phyloP scores from a whole-genome alignment of 1,140 invertebrate species.

The Habropoda laboriosa region DNA sequence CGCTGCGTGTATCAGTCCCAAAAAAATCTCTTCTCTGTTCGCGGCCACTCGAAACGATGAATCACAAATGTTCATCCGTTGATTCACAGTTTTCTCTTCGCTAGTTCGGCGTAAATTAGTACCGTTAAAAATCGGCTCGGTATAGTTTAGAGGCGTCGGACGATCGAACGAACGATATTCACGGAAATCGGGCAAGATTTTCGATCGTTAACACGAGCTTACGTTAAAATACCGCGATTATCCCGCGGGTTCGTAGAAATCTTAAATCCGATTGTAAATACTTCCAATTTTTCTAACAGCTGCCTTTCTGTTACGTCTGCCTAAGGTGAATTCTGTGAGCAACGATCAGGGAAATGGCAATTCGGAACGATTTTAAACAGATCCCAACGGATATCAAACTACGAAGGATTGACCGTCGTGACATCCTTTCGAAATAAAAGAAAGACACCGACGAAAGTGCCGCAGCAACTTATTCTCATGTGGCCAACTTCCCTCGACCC shows the following conservation, averaged over 20 bases:
- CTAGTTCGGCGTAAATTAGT: conserved; percentile 17
- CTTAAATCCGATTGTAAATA: no score
- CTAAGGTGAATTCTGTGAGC: background rate
- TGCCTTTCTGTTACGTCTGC: no score
- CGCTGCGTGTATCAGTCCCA: background rate
- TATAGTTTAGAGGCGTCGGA: background rate
- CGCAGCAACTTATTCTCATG: conserved; percentile 22
- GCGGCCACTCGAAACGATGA: no score
- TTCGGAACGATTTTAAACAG: background rate
- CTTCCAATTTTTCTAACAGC: no score
- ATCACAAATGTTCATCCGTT: background rate
- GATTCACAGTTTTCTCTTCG: background rate
- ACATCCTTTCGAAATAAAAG: conserved; percentile 17
- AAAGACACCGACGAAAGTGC: background rate
- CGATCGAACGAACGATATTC: no score
- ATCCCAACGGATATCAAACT: conserved; percentile 2
- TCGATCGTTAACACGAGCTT: background rate
- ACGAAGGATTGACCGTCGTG: conserved; percentile 31
- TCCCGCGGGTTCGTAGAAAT: no score
- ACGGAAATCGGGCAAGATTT: no score
- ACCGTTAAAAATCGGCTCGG: conserved; percentile 23
- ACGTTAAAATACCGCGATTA: no score
- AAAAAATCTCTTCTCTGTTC: background rate
- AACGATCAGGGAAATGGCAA: background rate
- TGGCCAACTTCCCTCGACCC: conserved; percentile 52